A percentile compares a stretch with the other conserved stretches of the same genome.
phyloP scores from a whole-genome alignment of 2,888 invertebrate species.

The Syrphus vitripennis region DNA sequence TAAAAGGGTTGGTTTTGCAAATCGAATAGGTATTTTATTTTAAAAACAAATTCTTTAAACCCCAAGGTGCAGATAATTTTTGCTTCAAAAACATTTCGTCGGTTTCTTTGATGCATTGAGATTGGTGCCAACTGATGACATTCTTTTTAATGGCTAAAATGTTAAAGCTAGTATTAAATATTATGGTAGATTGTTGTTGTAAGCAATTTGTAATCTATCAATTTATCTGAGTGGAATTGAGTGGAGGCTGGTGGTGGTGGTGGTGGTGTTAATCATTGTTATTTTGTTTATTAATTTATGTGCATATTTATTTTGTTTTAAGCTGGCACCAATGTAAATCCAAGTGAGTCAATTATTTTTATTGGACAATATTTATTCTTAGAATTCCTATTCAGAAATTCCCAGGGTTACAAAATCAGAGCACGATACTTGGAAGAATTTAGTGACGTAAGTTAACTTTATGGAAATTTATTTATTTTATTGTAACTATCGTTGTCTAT shows the following conservation, averaged over 20 bases:
- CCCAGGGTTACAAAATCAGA: slow-evolving; percentile 14
- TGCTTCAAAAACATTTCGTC: neutral
- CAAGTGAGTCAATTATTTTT: neutral
- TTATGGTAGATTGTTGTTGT: neutral
- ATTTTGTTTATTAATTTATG: slow-evolving; percentile 10
- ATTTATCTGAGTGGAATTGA: neutral
- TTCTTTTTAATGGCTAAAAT: neutral
- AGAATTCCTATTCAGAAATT: neutral
- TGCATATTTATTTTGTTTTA: neutral
- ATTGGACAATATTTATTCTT: slow-evolving; percentile 17
- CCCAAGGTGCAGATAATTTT: neutral
- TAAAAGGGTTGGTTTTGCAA: neutral
- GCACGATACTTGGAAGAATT: neutral
- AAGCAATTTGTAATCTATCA: neutral
- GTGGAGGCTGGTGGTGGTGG: neutral
- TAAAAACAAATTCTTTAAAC: neutral
- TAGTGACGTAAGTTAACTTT: neutral
- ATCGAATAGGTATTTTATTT: neutral
- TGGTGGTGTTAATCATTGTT: neutral
- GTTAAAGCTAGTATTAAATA: neutral
- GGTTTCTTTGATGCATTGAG: neutral
- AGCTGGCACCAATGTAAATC: neutral
- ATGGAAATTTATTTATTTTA: neutral
- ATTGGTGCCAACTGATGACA: neutral
- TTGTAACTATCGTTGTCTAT: no score